Evolutionary conservation across 2,797 vertebrate genomes (phyloP).

Genomic region (Adelosebastes latens): DNA sequence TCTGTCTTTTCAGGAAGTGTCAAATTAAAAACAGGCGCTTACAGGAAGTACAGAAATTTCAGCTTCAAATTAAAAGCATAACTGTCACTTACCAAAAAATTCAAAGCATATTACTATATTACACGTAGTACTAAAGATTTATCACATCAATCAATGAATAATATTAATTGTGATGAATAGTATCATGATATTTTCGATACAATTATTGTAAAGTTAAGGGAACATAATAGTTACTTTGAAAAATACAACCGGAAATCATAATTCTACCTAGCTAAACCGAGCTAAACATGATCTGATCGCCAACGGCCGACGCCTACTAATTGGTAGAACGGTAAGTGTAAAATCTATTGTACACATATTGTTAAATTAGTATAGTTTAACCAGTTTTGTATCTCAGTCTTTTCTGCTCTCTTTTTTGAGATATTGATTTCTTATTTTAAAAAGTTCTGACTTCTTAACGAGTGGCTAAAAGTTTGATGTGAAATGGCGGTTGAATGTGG

Average conservation of each 20-base stretch:
- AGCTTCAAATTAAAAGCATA: constrained; percentile 55
- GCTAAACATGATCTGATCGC: neutral
- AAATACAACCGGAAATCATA: constrained; percentile 6
- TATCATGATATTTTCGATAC: accelerated
- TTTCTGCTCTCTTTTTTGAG: neutral
- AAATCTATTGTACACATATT: neutral
- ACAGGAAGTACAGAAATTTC: neutral
- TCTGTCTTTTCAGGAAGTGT: neutral
- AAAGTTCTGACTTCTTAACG: neutral
- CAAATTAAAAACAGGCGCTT: neutral
- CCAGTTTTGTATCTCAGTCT: accelerated
- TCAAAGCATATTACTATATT: neutral
- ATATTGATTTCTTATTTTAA: neutral
- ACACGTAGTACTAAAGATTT: neutral
- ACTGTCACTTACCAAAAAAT: neutral
- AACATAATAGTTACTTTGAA: neutral
- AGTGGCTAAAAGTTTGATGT: constrained; percentile 3
- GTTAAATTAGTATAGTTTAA: neutral
- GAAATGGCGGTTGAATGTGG: constrained; percentile 58
- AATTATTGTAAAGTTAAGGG: neutral
- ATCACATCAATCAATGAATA: accelerated
- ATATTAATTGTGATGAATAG: accelerated
- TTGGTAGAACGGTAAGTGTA: constrained; percentile 57
- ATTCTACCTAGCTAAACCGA: neutral
- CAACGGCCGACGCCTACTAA: constrained; percentile 68